phyloP scores from a whole-genome alignment of 1,140 invertebrate species.

The Holotrichia oblita region DNA sequence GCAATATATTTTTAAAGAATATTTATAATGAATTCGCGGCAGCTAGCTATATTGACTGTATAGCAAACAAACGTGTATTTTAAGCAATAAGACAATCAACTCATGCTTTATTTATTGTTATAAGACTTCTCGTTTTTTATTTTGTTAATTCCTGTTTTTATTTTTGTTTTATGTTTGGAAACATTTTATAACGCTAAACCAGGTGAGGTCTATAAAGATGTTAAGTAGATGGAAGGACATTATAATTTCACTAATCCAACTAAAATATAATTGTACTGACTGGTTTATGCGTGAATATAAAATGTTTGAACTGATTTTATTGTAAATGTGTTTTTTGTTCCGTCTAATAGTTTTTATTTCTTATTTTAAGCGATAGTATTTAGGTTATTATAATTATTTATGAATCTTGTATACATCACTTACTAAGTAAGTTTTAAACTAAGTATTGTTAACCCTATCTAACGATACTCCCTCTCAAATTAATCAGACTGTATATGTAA shows the following conservation, averaged over 20 bases:
- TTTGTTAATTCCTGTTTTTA: neutral
- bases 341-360: neutral
- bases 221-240: neutral
- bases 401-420: constrained; percentile 15
- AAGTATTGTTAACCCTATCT: neutral
- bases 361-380: neutral
- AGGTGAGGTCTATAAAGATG: neutral
- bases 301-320: constrained; percentile 33
- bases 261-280: neutral
- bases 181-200: constrained; percentile 25
- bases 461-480: neutral
- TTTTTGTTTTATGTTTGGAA: neutral
- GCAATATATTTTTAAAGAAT: neutral
- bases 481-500: constrained; percentile 26
- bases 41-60: neutral
- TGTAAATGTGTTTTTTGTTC: constrained; percentile 7
- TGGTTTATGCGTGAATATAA: neutral
- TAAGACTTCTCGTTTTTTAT: neutral
- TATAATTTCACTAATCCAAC: neutral
- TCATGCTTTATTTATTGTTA: constrained; percentile 19
- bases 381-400: neutral
- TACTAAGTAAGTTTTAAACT: neutral
- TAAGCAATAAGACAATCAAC: constrained; percentile 22
- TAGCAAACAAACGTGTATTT: constrained; percentile 23
- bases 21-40: neutral